These are phyloP conservation scores for Gasteruption jaculator DNA, from an alignment of 2,888 invertebrate genomes.

Conservation along the genomic window DNA sequence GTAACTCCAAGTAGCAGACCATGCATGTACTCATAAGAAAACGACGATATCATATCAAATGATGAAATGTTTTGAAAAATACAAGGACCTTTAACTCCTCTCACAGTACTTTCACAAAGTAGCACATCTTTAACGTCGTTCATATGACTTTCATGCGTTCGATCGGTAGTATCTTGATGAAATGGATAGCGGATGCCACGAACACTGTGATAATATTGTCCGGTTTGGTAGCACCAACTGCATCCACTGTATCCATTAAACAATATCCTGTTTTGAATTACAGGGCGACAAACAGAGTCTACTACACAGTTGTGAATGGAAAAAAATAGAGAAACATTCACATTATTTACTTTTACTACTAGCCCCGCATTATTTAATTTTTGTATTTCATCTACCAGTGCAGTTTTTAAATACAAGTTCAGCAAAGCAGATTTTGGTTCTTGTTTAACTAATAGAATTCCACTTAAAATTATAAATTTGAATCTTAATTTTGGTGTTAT, in stretches of 20 bases:
- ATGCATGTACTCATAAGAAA: slow-evolving; percentile 12
- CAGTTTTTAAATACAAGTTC: slow-evolving; percentile 9
- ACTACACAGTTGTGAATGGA: not conserved
- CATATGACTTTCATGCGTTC: slow-evolving; percentile 15
- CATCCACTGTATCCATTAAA: slow-evolving; percentile 21
- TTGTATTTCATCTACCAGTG: slow-evolving; percentile 5
- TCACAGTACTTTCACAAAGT: slow-evolving; percentile 7
- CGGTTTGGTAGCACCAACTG: slow-evolving; percentile 20
- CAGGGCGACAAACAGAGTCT: slow-evolving; percentile 13
- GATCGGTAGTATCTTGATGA: not conserved
- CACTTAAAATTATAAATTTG: slow-evolving; percentile 2
- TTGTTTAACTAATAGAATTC: slow-evolving; percentile 1
- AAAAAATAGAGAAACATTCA: slow-evolving; percentile 5
- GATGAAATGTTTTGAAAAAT: not conserved
- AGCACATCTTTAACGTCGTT: slow-evolving; percentile 10
- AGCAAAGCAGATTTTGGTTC: slow-evolving; percentile 9
- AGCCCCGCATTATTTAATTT: slow-evolving; percentile 2
- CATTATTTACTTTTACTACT: not conserved
- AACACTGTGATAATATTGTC: slow-evolving; percentile 9
- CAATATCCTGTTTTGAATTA: slow-evolving; percentile 19
- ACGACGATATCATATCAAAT: slow-evolving; percentile 13
- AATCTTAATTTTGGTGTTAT: slow-evolving; percentile 11
- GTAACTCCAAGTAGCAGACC: slow-evolving; percentile 10
- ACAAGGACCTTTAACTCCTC: slow-evolving; percentile 15
- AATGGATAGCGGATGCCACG: slow-evolving; percentile 1